Conservation (phyloP, 64 coral and sea anemone species). For the Hydrozoanthus tunicans region DNA sequence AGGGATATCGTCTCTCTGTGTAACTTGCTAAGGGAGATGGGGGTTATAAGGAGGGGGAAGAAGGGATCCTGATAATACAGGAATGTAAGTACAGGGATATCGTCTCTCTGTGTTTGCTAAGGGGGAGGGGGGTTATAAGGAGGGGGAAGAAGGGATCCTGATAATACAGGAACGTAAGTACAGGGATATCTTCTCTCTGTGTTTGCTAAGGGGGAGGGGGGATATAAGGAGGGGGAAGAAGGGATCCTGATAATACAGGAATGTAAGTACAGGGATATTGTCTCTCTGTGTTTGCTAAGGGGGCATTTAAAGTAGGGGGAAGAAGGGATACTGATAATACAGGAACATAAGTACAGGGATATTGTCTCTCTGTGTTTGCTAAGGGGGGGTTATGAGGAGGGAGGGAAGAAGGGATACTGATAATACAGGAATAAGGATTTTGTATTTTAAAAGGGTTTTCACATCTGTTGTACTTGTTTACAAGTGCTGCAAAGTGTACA, state of each 20-base stretch:
- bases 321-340: neutral
- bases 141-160: neutral
- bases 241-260: no score
- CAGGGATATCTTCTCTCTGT: neutral
- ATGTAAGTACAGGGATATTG: constrained; percentile 2
- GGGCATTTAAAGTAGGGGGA: neutral
- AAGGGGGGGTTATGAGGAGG: neutral
- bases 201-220: neutral
- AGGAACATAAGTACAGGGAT: neutral
- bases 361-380: no score
- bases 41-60: neutral
- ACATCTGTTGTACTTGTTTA: no score
- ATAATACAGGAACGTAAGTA: neutral
- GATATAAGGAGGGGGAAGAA: neutral
- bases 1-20: neutral
- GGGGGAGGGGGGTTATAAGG: neutral
- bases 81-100: constrained; percentile 45
- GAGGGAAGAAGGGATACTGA: no score
- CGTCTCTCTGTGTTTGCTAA: neutral
- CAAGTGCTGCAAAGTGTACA: no score
- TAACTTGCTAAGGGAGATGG: neutral
- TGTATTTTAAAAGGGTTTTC: no score
- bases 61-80: constrained; percentile 64
- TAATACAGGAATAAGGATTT: no score
- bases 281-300: neutral